Conservation (phyloP, 2,888 invertebrate species). For the Herminia tarsipennalis region DNA sequence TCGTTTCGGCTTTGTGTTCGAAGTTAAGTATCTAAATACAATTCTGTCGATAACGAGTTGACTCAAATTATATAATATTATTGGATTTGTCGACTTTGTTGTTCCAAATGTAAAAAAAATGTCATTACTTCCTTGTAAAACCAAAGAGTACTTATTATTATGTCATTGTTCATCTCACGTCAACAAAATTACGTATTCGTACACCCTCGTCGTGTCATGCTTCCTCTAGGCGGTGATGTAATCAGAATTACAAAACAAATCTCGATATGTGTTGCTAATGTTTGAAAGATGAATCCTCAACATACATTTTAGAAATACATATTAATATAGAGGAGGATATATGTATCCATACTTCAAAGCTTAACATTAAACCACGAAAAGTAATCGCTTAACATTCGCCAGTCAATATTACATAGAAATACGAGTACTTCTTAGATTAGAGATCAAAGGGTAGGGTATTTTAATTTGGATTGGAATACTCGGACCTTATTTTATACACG, state of each 20-base stretch:
- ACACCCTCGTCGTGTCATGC: too few relatives aligned
- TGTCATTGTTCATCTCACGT: constrained; percentile 1
- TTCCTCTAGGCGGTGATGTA: background rate
- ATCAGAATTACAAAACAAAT: constrained; percentile 7
- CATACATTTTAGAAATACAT: too few relatives aligned
- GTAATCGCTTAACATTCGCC: too few relatives aligned
- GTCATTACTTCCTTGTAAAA: constrained; percentile 16
- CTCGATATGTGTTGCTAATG: too few relatives aligned
- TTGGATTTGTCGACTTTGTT: constrained; percentile 29
- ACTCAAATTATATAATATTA: constrained; percentile 28
- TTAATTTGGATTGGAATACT: too few relatives aligned
- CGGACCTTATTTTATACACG: too few relatives aligned
- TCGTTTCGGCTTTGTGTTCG: constrained; percentile 38
- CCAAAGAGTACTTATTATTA: constrained; percentile 7
- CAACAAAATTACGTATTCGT: background rate
- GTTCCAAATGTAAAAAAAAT: constrained; percentile 23
- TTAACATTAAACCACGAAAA: too few relatives aligned
- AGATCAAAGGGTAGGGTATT: too few relatives aligned
- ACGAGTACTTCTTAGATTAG: too few relatives aligned
- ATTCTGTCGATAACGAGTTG: constrained; percentile 1
- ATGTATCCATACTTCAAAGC: too few relatives aligned
- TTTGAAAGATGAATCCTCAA: background rate
- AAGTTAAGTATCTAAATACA: constrained; percentile 20
- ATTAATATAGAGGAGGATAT: too few relatives aligned
- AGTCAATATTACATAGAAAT: too few relatives aligned